Base-by-base conservation (phyloP, 2,888 invertebrate species). In the Phaedon cochleariae region DNA sequence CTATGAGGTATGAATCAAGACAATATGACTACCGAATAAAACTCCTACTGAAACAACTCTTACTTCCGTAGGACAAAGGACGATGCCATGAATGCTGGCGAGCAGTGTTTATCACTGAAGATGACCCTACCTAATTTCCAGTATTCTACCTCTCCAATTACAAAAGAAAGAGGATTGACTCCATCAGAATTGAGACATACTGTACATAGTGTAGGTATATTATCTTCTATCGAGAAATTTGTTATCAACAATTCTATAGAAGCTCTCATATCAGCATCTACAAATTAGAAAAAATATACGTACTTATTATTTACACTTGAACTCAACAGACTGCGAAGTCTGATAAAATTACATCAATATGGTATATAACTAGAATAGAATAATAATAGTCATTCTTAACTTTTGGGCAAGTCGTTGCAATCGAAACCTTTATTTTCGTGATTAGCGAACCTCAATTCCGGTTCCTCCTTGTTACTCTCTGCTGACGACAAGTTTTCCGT, bases 361-460 rank as follows among this genome's bases (percentile, higher is more conserved):
- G 15, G n/a, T n/a, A n/a, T 31, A 46, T 45, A 45, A 53, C 37
- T 54, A 17, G 41, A 61, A 59, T 59, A 62, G 26, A n/a, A 58
- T 66, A 65, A 69, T 69, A 59, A 66, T 55, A 64, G 69, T 64
- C 46, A 60, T 68, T 64, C 67, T 67, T 65, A 71, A 71, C 71
- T 68, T 65, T 67, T 64, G 53, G 62, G 55, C 52, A 58, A 55
- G 51, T 67, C 64, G 52, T 66, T 66, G 64, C 63, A 68, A 46
- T 69, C 73, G 51, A 71, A 71, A 66, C 72, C 73, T 69, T 72
- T 61, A 69, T 75, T 73, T 72, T 73, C 73, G 66, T 66, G 69
- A 45, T 73, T 69, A 37, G 34, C 69, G 69, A 71, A 70, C 68
- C 65, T 62, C 65, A 57, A 63, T 66, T 71, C 67, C 69, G 69